Evolutionary conservation across 2,797 vertebrate species (phyloP).

Genomic region (Halcyon smyrnensis): DNA sequence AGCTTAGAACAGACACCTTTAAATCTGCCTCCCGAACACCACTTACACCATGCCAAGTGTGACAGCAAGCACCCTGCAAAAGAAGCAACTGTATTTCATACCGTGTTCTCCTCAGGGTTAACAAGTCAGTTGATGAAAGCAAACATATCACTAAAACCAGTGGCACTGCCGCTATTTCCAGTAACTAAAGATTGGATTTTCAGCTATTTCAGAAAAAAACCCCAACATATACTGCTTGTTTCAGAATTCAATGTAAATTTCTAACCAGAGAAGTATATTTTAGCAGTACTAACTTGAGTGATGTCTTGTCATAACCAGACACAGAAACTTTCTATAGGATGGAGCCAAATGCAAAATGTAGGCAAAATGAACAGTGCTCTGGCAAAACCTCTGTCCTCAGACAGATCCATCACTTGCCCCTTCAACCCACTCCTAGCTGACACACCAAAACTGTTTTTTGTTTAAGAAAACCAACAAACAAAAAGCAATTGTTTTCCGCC

Average conservation of each 20-base stretch:
- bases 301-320: background rate
- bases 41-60: background rate
- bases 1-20: background rate
- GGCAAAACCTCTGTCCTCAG: background rate
- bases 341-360: background rate
- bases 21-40: background rate
- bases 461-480: background rate
- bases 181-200: no score
- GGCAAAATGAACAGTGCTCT: background rate
- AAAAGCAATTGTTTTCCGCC: background rate
- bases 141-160: background rate
- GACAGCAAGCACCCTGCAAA: background rate
- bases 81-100: background rate
- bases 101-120: background rate
- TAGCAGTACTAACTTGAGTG: background rate
- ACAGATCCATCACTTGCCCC: background rate
- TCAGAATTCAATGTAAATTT: background rate
- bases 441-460: background rate
- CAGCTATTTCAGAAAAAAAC: background rate
- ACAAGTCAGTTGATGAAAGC: background rate
- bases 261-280: background rate
- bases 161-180: background rate
- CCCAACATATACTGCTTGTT: no score
- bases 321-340: background rate
- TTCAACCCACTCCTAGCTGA: background rate